Evolutionary conservation across 2,888 invertebrate species (phyloP), one percentile per base, ranked within the genome.

Genomic region (Hirtodrosophila alboralis): DNA sequence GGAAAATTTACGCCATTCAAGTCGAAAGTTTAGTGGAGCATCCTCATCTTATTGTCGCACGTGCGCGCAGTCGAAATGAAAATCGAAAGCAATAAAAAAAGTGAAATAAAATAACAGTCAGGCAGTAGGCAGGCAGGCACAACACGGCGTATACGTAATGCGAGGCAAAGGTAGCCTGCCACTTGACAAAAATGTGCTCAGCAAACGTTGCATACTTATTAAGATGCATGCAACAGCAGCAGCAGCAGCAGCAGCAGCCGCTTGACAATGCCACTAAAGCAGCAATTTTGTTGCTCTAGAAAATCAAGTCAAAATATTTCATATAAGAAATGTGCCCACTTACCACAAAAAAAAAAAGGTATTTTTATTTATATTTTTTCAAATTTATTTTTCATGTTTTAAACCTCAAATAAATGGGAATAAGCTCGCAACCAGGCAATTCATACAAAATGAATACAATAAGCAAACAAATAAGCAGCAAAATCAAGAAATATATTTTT

Each of bases 11-110:
- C 81, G 81, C 84, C 84, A 61, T 62, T 62, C 66, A 70, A 64
- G 60, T 66, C 56, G 67, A 68, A 84, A 79, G 80, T 79, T 80
- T 80, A 73, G 81, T 44, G 51, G 47, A 45, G 53, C 77, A 56
- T 61, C 58, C 49, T 49, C 65, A 53, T 59, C 72, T 60, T 67
- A 56, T 62, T 57, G 66, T 62, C 71, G 79, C 85, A 84, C 80
- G 85, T 84, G 85, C 83, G 61, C 61, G 63, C 71, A 63, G 66
- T 83, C 78, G 51, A 87, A 87, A 87, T 87, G 87, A 83, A 87
- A 87, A 87, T 87, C 87, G 87, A 87, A 87, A 87, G 87, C 87
- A 84, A 87, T 87, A 87, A 87, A 87, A 84, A 74, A 69, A 70
- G 49, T 70, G 49, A 68, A 58, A 73, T 72, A 67, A 67, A 56